A percentile compares a stretch with the other conserved stretches of the same genome.
Conservation (phyloP, 2,113 vertebrate genomes). For the Paedocypris sp. region DNA sequence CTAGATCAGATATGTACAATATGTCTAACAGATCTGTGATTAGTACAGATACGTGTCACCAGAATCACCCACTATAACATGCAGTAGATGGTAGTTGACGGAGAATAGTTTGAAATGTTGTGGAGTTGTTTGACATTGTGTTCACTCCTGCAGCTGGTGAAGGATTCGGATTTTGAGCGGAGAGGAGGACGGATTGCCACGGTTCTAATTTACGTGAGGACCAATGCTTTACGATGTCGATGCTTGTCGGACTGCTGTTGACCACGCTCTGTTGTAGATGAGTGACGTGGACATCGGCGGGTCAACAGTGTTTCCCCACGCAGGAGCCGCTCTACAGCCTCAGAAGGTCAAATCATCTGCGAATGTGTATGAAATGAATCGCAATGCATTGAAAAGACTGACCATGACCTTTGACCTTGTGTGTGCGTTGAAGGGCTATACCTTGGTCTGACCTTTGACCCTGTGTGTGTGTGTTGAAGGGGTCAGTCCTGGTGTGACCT, state of each 20-base stretch:
- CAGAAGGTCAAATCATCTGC: conserved; percentile 57
- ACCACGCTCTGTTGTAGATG: conserved; percentile 64
- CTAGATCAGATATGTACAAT: too few relatives aligned
- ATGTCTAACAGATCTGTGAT: too few relatives aligned
- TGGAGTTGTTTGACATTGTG: too few relatives aligned
- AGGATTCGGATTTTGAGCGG: conserved; percentile 11
- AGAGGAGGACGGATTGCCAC: conserved; percentile 37
- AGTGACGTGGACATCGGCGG: conserved; percentile 78
- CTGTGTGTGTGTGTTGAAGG: too few relatives aligned
- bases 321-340: conserved; percentile 73
- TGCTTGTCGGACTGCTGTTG: neutral
- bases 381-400: neutral
- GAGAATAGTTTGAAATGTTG: too few relatives aligned
- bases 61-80: too few relatives aligned
- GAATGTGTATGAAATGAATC: neutral
- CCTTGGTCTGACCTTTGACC: too few relatives aligned
- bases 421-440: too few relatives aligned
- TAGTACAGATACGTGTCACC: too few relatives aligned
- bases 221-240: neutral
- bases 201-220: conserved; percentile 38
- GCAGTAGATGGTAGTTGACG: too few relatives aligned
- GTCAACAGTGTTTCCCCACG: conserved; percentile 74
- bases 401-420: neutral
- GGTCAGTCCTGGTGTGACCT: too few relatives aligned
- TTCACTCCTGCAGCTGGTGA: conserved; percentile 24